Conservation (phyloP, 1,140 invertebrate species). For the Leptinotarsa undecemlineata region DNA sequence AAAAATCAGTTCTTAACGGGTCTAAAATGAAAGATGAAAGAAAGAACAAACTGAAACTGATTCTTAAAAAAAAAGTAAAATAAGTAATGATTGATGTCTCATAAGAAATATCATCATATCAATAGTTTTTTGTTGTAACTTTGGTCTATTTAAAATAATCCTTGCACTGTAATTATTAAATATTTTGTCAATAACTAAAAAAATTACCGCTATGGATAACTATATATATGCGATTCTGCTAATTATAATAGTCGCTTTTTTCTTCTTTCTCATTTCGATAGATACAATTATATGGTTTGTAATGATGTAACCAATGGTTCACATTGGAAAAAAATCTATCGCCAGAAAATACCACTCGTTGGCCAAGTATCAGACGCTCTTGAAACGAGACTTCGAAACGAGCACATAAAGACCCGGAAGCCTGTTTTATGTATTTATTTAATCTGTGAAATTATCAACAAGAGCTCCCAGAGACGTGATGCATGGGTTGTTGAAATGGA, state of each 20-base stretch:
- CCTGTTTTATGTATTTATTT: background rate
- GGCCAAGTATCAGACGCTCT: background rate
- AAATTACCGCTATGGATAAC: background rate
- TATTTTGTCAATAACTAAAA: too few relatives aligned
- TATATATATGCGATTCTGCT: background rate
- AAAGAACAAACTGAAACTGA: too few relatives aligned
- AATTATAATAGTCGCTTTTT: background rate
- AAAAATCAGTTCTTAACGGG: too few relatives aligned
- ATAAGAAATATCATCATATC: too few relatives aligned
- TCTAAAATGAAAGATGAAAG: too few relatives aligned
- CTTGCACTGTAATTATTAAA: too few relatives aligned
- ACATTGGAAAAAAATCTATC: background rate
- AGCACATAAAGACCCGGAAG: slow-evolving; percentile 2
- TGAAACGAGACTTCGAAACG: background rate
- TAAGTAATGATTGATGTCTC: too few relatives aligned
- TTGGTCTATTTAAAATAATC: too few relatives aligned
- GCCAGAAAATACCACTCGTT: background rate
- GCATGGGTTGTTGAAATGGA: background rate
- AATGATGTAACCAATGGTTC: background rate
- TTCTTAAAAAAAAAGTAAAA: too few relatives aligned
- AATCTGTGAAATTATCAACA: slow-evolving; percentile 6
- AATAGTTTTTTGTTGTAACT: too few relatives aligned
- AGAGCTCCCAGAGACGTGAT: background rate
- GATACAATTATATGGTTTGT: background rate
- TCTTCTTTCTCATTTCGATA: too few relatives aligned